These are phyloP conservation scores for Hylaea fasciaria DNA, from an alignment of 2,888 invertebrate genomes.

Conservation along the genomic window DNA sequence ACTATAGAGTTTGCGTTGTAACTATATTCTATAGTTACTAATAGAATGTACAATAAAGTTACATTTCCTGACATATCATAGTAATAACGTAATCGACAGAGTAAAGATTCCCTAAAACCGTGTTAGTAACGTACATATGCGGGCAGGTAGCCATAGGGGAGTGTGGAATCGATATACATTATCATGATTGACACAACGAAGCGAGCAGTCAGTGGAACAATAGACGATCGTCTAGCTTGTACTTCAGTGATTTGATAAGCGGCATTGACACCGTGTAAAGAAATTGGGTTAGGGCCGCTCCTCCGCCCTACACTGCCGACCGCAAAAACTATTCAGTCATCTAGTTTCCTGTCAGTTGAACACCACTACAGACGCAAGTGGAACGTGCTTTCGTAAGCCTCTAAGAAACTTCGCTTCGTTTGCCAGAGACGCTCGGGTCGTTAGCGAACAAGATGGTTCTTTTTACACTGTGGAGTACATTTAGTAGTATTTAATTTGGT, in stretches of 20 bases:
- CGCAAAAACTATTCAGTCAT: constrained; percentile 28
- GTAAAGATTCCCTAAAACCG: too few species aligned
- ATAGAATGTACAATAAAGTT: too few species aligned
- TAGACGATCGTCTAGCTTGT: constrained; percentile 20
- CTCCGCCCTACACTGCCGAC: constrained; percentile 14
- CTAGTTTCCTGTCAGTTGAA: constrained; percentile 37
- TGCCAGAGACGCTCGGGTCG: constrained; percentile 35
- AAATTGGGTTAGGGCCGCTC: constrained; percentile 33
- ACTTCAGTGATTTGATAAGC: constrained; percentile 25
- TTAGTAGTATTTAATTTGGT: not conserved
- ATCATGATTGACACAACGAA: constrained; percentile 37
- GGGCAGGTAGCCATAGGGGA: constrained; percentile 5
- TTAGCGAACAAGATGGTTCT: constrained; percentile 25
- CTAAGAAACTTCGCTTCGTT: constrained; percentile 32
- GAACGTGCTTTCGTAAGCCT: constrained; percentile 38
- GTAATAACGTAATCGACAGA: too few species aligned
- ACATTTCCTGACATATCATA: too few species aligned
- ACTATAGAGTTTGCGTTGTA: not conserved
- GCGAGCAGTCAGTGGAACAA: constrained; percentile 30
- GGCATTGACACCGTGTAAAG: constrained; percentile 27
- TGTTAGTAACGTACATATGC: too few species aligned
- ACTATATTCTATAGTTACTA: too few species aligned
- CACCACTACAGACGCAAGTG: constrained; percentile 28
- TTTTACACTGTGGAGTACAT: constrained; percentile 12
- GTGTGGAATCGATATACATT: constrained; percentile 34